These are phyloP conservation scores for Corythornis madagascariensis DNA, from an alignment of 2,113 vertebrate genomes.

Conservation along the genomic window DNA sequence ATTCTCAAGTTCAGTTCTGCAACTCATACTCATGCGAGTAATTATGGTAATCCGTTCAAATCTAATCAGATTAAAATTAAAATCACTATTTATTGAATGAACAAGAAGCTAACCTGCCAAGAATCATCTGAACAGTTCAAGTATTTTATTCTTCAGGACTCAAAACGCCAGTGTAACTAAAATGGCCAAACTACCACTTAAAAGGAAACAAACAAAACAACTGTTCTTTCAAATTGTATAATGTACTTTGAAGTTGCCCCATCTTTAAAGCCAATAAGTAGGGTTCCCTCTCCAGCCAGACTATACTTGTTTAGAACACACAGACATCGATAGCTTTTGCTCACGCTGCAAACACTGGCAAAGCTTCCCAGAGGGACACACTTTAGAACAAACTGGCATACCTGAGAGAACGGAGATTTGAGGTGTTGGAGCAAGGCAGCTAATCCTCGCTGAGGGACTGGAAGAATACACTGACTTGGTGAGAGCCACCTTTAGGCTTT, in stretches of 20 bases:
- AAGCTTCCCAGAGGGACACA: background rate
- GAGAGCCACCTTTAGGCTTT: slow-evolving; percentile 17
- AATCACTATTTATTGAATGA: background rate
- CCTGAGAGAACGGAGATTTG: slow-evolving; percentile 63
- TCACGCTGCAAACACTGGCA: background rate
- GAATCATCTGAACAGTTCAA: background rate
- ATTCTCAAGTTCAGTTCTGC: background rate
- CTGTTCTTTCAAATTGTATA: background rate
- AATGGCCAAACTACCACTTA: background rate
- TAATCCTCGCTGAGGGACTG: slow-evolving; percentile 23
- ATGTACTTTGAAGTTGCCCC: background rate
- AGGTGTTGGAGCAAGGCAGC: slow-evolving; percentile 44
- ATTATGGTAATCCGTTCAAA: background rate
- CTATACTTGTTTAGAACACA: background rate
- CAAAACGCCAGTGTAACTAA: background rate
- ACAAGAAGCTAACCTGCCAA: background rate
- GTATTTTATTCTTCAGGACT: background rate
- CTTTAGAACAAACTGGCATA: background rate
- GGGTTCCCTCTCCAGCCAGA: background rate
- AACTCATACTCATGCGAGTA: background rate
- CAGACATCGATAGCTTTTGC: background rate
- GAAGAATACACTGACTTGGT: background rate
- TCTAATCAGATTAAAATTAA: background rate
- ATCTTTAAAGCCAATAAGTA: background rate
- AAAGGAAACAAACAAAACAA: background rate